Percentiles rank a stretch among this genome's conserved stretches.
Conservation (phyloP, 2,113 vertebrate genomes). For the Propithecus coquereli region DNA sequence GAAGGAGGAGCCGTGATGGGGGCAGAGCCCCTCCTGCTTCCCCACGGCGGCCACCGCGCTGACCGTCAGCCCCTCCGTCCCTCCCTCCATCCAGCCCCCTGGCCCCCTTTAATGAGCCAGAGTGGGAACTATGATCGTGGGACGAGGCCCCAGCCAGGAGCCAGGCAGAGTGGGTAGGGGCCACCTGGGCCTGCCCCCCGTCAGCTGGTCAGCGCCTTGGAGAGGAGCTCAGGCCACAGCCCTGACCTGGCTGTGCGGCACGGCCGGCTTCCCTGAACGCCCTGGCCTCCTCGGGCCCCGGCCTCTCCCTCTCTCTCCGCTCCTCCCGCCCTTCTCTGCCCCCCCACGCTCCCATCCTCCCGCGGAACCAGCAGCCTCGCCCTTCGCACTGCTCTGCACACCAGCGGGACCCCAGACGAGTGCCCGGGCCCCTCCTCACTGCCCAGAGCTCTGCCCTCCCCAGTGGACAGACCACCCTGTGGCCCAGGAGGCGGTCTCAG, state of each 20-base stretch:
- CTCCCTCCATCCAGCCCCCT: neutral
- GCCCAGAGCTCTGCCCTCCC: neutral
- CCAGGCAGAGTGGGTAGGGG: neutral
- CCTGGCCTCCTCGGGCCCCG: neutral
- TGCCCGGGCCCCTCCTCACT: neutral
- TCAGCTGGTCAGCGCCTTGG: conserved; percentile 68
- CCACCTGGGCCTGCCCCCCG: rapidly evolving
- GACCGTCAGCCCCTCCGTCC: neutral
- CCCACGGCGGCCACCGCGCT: rapidly evolving
- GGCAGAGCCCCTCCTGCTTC: too few relatives aligned
- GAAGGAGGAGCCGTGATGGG: neutral
- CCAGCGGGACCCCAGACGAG: neutral
- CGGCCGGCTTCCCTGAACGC: neutral
- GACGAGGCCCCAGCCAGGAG: neutral
- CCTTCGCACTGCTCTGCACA: neutral
- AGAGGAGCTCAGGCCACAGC: conserved; percentile 40
- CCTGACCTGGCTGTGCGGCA: neutral
- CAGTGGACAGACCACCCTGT: neutral
- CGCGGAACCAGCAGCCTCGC: too few relatives aligned
- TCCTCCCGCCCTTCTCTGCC: neutral
- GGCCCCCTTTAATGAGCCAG: neutral
- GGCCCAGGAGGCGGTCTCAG: neutral
- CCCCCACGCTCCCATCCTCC: neutral
- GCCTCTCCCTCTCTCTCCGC: neutral
- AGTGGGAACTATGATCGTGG: neutral